A percentile compares a stretch with the other conserved stretches of the same genome.
Evolutionary conservation across 1,140 invertebrate genomes (phyloP).

Genomic region (Leguminivora glycinivorella): DNA sequence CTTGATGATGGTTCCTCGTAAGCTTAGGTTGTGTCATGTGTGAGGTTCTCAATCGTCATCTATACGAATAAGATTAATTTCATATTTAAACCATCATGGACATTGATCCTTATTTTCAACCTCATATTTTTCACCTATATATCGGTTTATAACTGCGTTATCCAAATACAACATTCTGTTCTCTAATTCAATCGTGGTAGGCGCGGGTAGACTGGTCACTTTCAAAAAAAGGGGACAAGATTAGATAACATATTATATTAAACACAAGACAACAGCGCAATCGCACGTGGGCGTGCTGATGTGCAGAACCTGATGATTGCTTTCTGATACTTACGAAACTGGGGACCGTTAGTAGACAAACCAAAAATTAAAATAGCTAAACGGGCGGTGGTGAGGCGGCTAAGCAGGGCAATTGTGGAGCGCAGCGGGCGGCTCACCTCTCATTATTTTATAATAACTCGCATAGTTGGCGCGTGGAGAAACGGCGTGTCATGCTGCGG

Average conservation of each 20-base stretch:
- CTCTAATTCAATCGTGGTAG: conserved; percentile 22
- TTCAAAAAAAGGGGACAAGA: conserved; percentile 35
- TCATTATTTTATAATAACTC: conserved; percentile 78
- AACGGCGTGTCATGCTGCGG: conserved; percentile 63
- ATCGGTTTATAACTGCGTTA: too few species aligned
- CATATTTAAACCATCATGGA: too few species aligned
- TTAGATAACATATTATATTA: conserved; percentile 44
- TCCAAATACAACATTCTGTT: too few species aligned
- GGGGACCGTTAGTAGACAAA: conserved; percentile 73
- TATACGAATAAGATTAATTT: too few species aligned
- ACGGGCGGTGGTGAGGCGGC: conserved; percentile 64
- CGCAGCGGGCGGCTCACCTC: conserved; percentile 72
- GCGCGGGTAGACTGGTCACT: conserved; percentile 6
- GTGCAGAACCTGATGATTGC: conserved; percentile 49
- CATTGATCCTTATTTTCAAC: too few species aligned
- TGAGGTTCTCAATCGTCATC: too few species aligned
- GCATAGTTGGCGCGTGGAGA: conserved; percentile 63
- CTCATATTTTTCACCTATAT: too few species aligned
- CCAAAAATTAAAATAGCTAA: conserved; percentile 78
- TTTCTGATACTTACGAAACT: conserved; percentile 63
- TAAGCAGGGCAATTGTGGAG: conserved; percentile 75
- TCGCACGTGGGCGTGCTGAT: conserved; percentile 44
- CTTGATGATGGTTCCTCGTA: too few species aligned
- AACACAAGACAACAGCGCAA: conserved; percentile 40
- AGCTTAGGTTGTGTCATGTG: too few species aligned